Evolutionary conservation across 2,797 vertebrate species (phyloP).

Genomic region (Smutsia temminckii): DNA sequence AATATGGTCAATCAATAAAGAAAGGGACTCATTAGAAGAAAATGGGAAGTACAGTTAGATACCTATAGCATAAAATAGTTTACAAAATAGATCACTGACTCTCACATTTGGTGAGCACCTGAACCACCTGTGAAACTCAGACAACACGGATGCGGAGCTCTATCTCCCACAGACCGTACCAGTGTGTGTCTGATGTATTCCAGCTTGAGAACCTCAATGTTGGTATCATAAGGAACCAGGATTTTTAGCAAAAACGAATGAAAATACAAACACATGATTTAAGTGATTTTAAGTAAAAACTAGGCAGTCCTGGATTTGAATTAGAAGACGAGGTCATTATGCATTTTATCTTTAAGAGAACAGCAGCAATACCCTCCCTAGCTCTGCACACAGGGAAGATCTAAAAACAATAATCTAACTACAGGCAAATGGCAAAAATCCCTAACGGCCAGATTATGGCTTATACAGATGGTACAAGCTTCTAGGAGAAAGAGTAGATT

Average conservation of each 20-base stretch:
- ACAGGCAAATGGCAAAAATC: neutral
- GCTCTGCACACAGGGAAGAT: neutral
- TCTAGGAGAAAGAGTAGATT: constrained; percentile 2
- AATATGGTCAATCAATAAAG: neutral
- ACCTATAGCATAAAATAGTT: neutral
- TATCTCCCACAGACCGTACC: neutral
- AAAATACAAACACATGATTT: neutral
- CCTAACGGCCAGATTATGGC: neutral
- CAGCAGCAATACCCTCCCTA: neutral
- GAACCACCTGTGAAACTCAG: neutral
- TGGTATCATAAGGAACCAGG: neutral
- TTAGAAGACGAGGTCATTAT: neutral
- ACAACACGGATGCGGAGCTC: neutral
- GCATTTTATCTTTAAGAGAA: constrained; percentile 9
- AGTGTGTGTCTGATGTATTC: neutral
- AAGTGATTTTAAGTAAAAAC: constrained; percentile 27
- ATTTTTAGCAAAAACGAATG: neutral
- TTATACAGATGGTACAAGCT: constrained; percentile 41
- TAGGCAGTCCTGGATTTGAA: neutral
- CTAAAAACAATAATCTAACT: neutral
- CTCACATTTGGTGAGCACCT: neutral
- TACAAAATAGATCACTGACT: neutral
- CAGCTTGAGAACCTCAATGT: neutral
- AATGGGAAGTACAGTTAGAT: neutral
- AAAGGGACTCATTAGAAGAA: neutral